Percentiles rank a stretch among this genome's conserved stretches.
Conservation (phyloP, 2,888 invertebrate species). For the Parasteatoda lunata region DNA sequence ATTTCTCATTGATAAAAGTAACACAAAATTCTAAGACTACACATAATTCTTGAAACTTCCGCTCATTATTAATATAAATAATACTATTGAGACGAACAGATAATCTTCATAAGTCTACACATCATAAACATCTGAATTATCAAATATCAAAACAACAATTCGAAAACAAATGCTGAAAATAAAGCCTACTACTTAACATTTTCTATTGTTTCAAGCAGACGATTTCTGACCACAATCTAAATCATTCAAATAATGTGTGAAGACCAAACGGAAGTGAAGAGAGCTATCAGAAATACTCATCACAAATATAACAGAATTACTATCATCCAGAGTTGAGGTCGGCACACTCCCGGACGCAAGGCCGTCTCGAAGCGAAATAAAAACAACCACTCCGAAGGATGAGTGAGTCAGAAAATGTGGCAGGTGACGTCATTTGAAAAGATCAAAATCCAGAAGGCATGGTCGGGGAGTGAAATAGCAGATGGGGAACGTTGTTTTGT, state of each 20-base stretch:
- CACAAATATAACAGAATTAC: neutral
- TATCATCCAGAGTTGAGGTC: neutral
- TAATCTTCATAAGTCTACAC: too few relatives aligned
- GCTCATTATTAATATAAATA: too few relatives aligned
- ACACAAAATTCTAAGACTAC: too few relatives aligned
- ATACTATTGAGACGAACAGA: too few relatives aligned
- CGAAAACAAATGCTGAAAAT: too few relatives aligned
- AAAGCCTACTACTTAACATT: too few relatives aligned
- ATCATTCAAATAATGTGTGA: neutral
- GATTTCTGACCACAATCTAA: neutral
- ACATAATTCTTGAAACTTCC: too few relatives aligned
- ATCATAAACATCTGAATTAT: too few relatives aligned
- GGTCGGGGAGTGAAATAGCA: neutral
- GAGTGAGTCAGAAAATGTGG: conserved; percentile 15
- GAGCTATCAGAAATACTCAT: neutral
- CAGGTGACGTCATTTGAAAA: conserved; percentile 30
- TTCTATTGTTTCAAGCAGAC: neutral
- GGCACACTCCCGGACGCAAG: conserved; percentile 21
- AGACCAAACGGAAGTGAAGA: neutral
- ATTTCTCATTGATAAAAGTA: too few relatives aligned
- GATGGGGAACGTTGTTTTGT: neutral
- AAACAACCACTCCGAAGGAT: conserved; percentile 14
- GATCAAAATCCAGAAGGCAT: conserved; percentile 22
- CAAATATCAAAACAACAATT: too few relatives aligned
- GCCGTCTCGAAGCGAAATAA: conserved; percentile 23